Evolutionary conservation across 2,113 vertebrate species (phyloP).

Genomic region (Burhinus oedicnemus): DNA sequence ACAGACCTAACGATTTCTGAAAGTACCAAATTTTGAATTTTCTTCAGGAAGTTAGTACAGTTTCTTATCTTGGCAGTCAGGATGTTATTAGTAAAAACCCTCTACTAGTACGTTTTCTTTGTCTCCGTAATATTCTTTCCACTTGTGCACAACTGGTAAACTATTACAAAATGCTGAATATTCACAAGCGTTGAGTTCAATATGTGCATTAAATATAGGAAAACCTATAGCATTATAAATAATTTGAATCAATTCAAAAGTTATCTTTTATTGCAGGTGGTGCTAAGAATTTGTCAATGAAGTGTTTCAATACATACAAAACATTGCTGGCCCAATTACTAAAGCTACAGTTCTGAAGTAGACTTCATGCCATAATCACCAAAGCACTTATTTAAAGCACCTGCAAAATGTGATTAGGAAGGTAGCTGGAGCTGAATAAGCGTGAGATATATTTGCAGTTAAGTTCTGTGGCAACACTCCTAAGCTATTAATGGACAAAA

Average conservation of each 20-base stretch:
- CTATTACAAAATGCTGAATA: neutral
- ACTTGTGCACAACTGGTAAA: neutral
- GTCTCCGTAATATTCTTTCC: neutral
- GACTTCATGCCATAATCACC: accelerated
- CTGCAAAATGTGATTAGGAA: neutral
- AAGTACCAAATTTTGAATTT: neutral
- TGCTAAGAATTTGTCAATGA: neutral
- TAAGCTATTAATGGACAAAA: neutral
- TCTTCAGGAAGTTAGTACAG: neutral
- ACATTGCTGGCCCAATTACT: neutral
- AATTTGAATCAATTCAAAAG: neutral
- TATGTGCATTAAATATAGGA: neutral
- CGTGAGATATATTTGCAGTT: neutral
- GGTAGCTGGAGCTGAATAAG: neutral
- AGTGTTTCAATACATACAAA: neutral
- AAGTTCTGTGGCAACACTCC: neutral
- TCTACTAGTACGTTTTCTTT: neutral
- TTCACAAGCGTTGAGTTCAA: neutral
- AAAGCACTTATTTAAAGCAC: neutral
- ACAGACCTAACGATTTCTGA: neutral
- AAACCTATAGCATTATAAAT: neutral
- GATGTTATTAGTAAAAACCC: neutral
- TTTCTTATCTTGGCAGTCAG: neutral
- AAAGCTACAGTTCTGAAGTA: neutral
- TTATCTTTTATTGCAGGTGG: neutral